Base-by-base conservation (phyloP, 2,888 invertebrate species). In the Azorinus chamasolen region DNA sequence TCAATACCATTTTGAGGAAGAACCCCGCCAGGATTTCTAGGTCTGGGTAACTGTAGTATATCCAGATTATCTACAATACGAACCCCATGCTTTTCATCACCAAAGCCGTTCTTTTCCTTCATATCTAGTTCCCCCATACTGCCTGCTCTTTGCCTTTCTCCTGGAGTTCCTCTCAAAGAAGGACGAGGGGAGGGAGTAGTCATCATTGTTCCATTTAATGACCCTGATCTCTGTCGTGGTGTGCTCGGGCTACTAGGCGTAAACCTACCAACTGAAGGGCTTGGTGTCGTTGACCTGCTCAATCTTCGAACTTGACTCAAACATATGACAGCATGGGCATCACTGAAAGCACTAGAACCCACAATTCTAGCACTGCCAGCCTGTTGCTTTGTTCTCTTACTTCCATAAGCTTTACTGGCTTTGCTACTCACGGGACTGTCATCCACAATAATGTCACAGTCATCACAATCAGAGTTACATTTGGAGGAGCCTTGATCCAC, bases 21-120 rank as follows among this genome's bases (percentile, higher is more conserved):
- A 6, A 80, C 73, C 1, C 80, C 80, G 16, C 80, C 80, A 18
- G 80, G 80, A 43, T 80, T 80, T 25, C 76, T 50, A 24, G 80
- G 80, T n/a, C 80, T 61, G 8, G 76, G 80, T 43, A 80, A 58
- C 68, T 73, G 80, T n/a, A 68, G 61, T 48, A 80, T 77, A 54
- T 80, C 79, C 5, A 80, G 62, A 50, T 72, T 55, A 14, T 76
- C 68, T 14, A 72, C 57, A 32, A 76, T 72, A n/a, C 69, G 37
- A 16, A 76, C 61, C 0, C 69, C 73, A 16, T 78, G 54, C 45
- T 48, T 72, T 14, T 64, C 41, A 18, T 65, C 64, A 20, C 57
- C 32, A 6, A 53, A 57, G 3, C 55, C 50, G 24, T 39, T 48
- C 37, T 53, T 63, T 16, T 76, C 79, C 37, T 70, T 57, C 64